phyloP scores from a whole-genome alignment of 2,113 vertebrate genomes.

The Bufo bufo region DNA sequence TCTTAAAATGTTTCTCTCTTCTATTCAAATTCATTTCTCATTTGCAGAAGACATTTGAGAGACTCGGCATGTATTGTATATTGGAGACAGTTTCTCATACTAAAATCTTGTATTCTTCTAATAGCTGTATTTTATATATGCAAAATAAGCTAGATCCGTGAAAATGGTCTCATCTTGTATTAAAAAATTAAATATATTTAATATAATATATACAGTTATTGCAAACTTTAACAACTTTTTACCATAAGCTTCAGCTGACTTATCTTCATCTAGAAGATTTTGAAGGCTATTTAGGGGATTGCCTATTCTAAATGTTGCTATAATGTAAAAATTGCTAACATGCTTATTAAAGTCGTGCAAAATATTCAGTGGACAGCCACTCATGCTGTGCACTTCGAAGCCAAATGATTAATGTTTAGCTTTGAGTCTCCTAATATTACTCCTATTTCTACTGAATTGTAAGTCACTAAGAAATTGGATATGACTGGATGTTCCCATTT shows the following conservation, averaged over 20 bases:
- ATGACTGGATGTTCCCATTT: constrained; percentile 56
- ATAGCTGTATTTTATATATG: not conserved
- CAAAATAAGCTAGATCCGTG: not conserved
- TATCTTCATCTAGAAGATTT: constrained; percentile 14
- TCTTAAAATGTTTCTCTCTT: too few species aligned
- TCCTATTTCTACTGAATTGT: constrained; percentile 61
- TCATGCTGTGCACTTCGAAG: constrained; percentile 49
- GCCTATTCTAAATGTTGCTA: not conserved
- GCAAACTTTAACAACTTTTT: not conserved
- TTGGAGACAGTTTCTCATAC: too few species aligned
- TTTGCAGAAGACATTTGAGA: too few species aligned
- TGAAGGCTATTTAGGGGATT: not conserved
- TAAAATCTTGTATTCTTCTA: too few species aligned
- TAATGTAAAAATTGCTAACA: constrained; percentile 22
- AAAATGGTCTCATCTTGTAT: not conserved
- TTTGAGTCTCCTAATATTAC: constrained; percentile 59
- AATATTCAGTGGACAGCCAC: constrained; percentile 31
- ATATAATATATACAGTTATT: not conserved
- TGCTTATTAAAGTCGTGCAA: constrained; percentile 29
- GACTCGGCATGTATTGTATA: too few species aligned
- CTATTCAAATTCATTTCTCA: too few species aligned
- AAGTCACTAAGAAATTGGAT: constrained; percentile 58
- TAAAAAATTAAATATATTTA: not conserved
- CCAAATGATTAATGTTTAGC: constrained; percentile 60
- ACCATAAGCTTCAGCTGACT: not conserved